A percentile compares a stretch with the other conserved stretches of the same genome.
These are phyloP conservation scores for Limanda limanda DNA, from an alignment of 2,113 vertebrate species.

Conservation along the genomic window DNA sequence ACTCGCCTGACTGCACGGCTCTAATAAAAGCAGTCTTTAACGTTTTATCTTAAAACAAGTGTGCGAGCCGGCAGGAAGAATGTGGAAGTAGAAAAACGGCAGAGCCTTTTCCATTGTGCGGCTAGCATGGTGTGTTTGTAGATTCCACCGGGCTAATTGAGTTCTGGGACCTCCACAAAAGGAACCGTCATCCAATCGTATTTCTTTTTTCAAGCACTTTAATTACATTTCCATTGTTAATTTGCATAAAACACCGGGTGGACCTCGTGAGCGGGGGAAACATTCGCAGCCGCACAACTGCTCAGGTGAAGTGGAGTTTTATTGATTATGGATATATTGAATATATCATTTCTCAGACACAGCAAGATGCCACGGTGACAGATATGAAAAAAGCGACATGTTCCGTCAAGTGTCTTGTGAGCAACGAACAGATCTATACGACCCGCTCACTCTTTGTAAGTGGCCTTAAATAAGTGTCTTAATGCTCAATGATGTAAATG, in stretches of 20 bases:
- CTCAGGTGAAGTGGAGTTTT: conserved; percentile 20
- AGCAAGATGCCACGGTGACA: background rate
- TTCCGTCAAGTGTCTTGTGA: background rate
- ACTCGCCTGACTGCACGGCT: background rate
- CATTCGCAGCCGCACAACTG: conserved; percentile 1
- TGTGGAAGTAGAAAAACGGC: conserved; percentile 17
- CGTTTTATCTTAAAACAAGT: conserved; percentile 48
- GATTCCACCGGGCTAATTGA: conserved; percentile 62
- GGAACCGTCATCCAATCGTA: conserved; percentile 47
- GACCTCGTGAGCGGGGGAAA: background rate
- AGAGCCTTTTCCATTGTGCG: conserved; percentile 33
- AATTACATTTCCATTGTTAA: conserved; percentile 22
- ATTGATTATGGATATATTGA: conserved; percentile 19
- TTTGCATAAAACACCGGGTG: conserved; percentile 41
- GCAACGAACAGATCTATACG: background rate
- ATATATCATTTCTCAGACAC: conserved; percentile 6
- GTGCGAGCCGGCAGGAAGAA: conserved; percentile 6
- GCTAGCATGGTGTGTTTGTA: conserved; percentile 41
- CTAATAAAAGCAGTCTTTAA: conserved; percentile 9
- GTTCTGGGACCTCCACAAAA: conserved; percentile 54
- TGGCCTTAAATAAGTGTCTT: background rate
- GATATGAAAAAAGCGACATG: background rate
- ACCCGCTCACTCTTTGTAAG: background rate
- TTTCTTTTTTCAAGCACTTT: conserved; percentile 27
- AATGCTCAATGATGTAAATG: conserved; percentile 13